A percentile compares a stretch with the other conserved stretches of the same genome.
These are phyloP conservation scores for Corvus cornix DNA, from an alignment of 2,113 vertebrate genomes.

Conservation along the genomic window DNA sequence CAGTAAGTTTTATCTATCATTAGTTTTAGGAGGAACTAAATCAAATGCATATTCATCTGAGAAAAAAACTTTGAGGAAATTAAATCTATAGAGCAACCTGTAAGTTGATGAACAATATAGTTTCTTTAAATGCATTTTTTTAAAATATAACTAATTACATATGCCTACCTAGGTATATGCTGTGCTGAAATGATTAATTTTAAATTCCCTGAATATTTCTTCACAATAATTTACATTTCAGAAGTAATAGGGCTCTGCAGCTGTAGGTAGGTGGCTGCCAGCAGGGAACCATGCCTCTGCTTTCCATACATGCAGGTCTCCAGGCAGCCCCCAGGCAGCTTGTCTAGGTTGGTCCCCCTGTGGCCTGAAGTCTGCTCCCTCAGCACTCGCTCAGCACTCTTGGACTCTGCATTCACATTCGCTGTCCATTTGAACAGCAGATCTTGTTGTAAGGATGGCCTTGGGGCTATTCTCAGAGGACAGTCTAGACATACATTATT, in stretches of 20 bases:
- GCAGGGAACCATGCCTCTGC: not conserved
- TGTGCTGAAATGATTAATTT: not conserved
- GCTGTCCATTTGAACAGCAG: conserved; percentile 11
- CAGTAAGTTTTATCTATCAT: not conserved
- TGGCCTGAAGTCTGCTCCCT: not conserved
- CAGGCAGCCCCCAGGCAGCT: not conserved
- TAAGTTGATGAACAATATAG: not conserved
- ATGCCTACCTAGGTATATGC: not conserved
- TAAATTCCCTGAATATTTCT: not conserved
- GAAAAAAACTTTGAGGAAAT: not conserved
- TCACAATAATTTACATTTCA: not conserved
- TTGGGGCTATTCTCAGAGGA: conserved; percentile 23
- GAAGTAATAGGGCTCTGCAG: not conserved
- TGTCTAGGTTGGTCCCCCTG: not conserved
- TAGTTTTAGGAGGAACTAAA: not conserved
- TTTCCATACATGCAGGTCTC: not conserved
- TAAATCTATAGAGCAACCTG: not conserved
- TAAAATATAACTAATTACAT: fast-evolving
- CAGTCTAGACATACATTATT: conserved; percentile 30
- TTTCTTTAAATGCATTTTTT: not conserved
- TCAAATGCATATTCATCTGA: not conserved
- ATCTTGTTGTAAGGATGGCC: conserved; percentile 9
- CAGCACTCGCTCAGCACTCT: not conserved
- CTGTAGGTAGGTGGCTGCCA: not conserved
- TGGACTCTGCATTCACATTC: not conserved